phyloP scores from a whole-genome alignment of 2,113 vertebrate species.

The Notothenia coriiceps region DNA sequence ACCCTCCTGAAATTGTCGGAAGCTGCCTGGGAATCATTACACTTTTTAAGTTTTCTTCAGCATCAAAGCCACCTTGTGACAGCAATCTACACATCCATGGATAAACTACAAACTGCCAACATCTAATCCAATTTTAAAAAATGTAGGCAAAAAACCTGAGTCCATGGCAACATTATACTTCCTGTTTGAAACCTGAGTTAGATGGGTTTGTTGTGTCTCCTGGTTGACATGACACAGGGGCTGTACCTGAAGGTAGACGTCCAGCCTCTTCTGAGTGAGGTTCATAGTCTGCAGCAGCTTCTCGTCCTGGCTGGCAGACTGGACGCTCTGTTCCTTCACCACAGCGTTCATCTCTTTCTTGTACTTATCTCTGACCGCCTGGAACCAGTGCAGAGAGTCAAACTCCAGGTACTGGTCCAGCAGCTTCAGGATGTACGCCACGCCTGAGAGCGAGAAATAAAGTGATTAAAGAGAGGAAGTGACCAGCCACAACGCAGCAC shows the following conservation, averaged over 20 bases:
- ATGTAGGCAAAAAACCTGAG: neutral
- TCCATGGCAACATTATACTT: conserved; percentile 3
- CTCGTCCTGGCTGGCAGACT: conserved; percentile 92
- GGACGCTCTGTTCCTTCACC: conserved; percentile 94
- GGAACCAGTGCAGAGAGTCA: conserved; percentile 99
- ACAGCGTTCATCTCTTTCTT: conserved; percentile 93
- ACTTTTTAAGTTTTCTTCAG: neutral
- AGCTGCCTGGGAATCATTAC: neutral
- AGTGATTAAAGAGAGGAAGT: neutral
- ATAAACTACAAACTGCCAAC: no score
- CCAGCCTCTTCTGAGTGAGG: conserved; percentile 96
- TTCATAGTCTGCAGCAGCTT: conserved; percentile 98
- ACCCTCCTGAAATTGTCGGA: neutral
- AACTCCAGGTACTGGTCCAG: conserved; percentile 99
- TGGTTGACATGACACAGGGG: neutral
- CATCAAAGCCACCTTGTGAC: neutral
- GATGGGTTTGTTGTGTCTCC: neutral
- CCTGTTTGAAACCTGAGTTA: neutral
- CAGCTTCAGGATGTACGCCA: conserved; percentile 98
- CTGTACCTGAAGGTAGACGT: conserved; percentile 93
- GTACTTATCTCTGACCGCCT: conserved; percentile 97
- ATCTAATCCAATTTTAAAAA: neutral
- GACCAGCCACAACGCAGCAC: neutral
- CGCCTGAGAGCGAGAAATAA: conserved; percentile 81
- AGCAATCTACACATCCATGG: neutral